Conservation (phyloP, 2,888 invertebrate genomes). For the Erebia ligea region DNA sequence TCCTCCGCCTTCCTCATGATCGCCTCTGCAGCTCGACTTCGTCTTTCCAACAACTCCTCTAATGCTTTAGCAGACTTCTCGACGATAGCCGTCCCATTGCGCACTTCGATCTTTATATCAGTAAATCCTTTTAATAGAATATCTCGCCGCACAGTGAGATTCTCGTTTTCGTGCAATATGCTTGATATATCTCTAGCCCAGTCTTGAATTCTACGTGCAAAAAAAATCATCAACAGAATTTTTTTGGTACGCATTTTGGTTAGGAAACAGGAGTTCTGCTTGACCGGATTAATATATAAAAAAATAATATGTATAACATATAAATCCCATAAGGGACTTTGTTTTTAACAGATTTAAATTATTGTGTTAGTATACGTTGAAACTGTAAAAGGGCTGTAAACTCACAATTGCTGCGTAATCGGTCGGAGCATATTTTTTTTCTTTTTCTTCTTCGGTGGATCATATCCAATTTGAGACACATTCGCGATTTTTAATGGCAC, state of each 20-base stretch:
- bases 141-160: conserved; percentile 60
- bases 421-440: conserved; percentile 49
- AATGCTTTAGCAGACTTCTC: conserved; percentile 60
- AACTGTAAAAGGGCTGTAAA: conserved; percentile 27
- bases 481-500: conserved; percentile 60
- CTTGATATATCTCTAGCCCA: conserved; percentile 68
- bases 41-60: conserved; percentile 57
- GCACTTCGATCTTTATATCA: conserved; percentile 56
- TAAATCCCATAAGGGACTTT: not conserved
- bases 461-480: conserved; percentile 55
- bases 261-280: not conserved
- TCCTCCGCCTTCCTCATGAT: conserved; percentile 70
- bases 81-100: conserved; percentile 67
- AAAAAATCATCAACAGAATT: not conserved
- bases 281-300: not conserved
- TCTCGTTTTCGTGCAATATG: conserved; percentile 56
- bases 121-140: conserved; percentile 61
- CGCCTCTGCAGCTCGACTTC: conserved; percentile 63
- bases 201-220: conserved; percentile 55
- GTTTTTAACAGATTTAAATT: not conserved
- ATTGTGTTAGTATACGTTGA: not conserved
- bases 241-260: not conserved
- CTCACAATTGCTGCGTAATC: conserved; percentile 63
- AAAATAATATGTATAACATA: not conserved
- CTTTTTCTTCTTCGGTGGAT: conserved; percentile 46